These are phyloP conservation scores for Cecropterus lyciades DNA, from an alignment of 1,140 invertebrate genomes.

Conservation along the genomic window DNA sequence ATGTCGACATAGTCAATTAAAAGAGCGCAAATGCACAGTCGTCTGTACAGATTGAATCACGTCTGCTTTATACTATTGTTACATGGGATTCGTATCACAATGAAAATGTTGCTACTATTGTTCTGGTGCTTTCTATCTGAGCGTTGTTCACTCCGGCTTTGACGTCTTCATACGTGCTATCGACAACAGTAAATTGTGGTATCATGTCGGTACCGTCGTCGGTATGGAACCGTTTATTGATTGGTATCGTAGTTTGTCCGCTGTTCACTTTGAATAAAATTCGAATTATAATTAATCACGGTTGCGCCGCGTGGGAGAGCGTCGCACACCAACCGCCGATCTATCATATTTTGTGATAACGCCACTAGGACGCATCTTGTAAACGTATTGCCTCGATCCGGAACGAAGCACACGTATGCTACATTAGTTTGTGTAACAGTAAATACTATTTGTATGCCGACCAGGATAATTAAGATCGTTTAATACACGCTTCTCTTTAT, in stretches of 20 bases:
- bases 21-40: constrained; percentile 38
- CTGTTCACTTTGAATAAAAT: constrained; percentile 84
- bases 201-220: constrained; percentile 77
- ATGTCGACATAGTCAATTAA: constrained; percentile 29
- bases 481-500: background rate
- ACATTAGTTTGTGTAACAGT: constrained; percentile 57
- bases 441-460: constrained; percentile 26
- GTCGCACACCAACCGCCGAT: constrained; percentile 71
- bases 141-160: constrained; percentile 62
- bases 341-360: constrained; percentile 84
- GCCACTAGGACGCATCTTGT: constrained; percentile 74
- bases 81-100: constrained; percentile 59
- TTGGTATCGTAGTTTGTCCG: constrained; percentile 82
- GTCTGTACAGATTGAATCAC: constrained; percentile 41
- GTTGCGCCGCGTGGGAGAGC: constrained; percentile 77
- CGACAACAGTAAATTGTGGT: constrained; percentile 79
- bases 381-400: constrained; percentile 71
- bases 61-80: constrained; percentile 53
- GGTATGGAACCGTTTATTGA: constrained; percentile 83
- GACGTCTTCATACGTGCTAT: constrained; percentile 79
- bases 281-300: constrained; percentile 84
- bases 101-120: constrained; percentile 70
- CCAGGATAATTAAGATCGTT: constrained; percentile 33
- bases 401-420: constrained; percentile 65
- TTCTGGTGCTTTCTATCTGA: constrained; percentile 62